Evolutionary conservation across 2,888 invertebrate genomes (phyloP).

Genomic region (Chirona hameri): DNA sequence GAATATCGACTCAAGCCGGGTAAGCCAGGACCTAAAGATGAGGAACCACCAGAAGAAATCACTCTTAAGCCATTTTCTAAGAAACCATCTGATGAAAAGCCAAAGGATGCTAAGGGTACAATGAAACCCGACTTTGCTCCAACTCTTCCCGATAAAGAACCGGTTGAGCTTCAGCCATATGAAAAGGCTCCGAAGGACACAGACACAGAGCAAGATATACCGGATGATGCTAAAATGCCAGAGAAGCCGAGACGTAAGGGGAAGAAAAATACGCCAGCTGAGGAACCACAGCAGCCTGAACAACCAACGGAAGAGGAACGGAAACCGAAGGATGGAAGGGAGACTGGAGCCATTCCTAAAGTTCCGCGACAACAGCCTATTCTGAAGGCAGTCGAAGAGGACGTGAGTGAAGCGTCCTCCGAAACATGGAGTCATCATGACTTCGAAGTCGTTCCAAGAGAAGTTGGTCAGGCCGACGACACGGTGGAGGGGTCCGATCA

Average conservation of each 20-base stretch:
- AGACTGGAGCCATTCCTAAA: not conserved
- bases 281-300: conserved; percentile 24
- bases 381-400: not conserved
- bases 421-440: not conserved
- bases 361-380: not conserved
- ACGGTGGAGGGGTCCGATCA: not conserved
- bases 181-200: conserved; percentile 31
- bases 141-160: not conserved
- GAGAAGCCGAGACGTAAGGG: conserved; percentile 31
- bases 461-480: not conserved
- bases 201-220: conserved; percentile 29
- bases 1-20: conserved; percentile 31
- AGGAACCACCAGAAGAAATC: conserved; percentile 31
- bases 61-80: conserved; percentile 36
- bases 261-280: not conserved
- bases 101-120: conserved; percentile 25
- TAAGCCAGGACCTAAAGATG: conserved; percentile 32
- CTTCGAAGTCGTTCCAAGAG: not conserved
- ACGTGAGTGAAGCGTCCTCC: not conserved
- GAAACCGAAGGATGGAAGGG: not conserved
- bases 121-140: conserved; percentile 33
- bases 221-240: conserved; percentile 25
- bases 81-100: conserved; percentile 32
- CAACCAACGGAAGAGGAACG: not conserved
- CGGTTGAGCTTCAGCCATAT: conserved; percentile 30